Conservation (phyloP, 2,113 vertebrate genomes). For the Rhinichthys klamathensis region DNA sequence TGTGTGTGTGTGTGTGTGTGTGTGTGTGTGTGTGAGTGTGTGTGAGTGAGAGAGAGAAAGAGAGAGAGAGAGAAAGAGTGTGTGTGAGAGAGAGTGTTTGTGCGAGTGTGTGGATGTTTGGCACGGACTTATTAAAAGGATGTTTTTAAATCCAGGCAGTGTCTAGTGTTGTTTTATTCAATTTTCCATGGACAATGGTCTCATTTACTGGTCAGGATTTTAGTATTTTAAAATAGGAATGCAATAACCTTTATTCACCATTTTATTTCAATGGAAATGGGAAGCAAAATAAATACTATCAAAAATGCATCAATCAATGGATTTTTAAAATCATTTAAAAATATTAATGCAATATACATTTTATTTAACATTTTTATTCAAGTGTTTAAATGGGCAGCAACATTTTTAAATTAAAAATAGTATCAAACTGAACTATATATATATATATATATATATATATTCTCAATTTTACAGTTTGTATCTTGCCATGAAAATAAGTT, state of each 20-base stretch:
- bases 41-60: constrained; percentile 68
- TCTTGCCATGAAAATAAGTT: too few relatives aligned
- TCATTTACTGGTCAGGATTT: background rate
- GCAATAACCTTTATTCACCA: background rate
- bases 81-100: constrained; percentile 86
- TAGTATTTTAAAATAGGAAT: background rate
- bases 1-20: constrained; percentile 68
- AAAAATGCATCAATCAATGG: background rate
- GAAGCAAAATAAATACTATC: background rate
- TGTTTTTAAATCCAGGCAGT: constrained; percentile 92
- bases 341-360: too few relatives aligned
- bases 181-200: background rate
- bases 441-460: too few relatives aligned
- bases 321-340: background rate
- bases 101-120: constrained; percentile 74
- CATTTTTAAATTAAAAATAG: background rate
- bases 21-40: constrained; percentile 60
- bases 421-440: background rate
- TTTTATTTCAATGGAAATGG: background rate
- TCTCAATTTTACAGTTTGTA: too few relatives aligned
- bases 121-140: constrained; percentile 99
- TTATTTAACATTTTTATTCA: too few relatives aligned
- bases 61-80: background rate
- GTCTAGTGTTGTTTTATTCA: constrained; percentile 7
- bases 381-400: too few relatives aligned